Evolutionary conservation across 2,113 vertebrate species (phyloP).

Genomic region (Axis porcinus): DNA sequence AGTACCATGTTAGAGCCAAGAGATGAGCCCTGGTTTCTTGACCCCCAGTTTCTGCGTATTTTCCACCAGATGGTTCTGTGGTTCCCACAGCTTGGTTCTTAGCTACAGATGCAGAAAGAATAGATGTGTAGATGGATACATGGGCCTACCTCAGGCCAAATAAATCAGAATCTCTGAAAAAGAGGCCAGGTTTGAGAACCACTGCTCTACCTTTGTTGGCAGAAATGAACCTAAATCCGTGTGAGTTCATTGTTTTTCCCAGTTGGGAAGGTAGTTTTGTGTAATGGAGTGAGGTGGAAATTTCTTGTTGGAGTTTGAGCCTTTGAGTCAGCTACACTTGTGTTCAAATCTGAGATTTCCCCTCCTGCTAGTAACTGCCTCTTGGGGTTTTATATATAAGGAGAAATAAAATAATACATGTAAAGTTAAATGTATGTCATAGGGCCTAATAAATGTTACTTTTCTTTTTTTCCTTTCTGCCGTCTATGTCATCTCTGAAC

Average conservation of each 20-base stretch:
- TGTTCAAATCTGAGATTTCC: constrained; percentile 1
- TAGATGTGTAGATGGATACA: not conserved
- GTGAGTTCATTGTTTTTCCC: not conserved
- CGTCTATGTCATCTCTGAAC: not conserved
- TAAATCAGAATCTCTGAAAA: not conserved
- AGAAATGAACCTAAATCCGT: not conserved
- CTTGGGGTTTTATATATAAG: not conserved
- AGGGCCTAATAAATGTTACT: not conserved
- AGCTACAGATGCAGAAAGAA: not conserved
- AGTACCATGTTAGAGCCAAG: not conserved
- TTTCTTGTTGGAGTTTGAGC: not conserved
- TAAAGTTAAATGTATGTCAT: not conserved
- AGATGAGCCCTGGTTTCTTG: not conserved
- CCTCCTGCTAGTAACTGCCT: not conserved
- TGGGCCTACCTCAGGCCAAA: not conserved
- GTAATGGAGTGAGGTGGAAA: not conserved
- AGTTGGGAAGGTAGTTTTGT: not conserved
- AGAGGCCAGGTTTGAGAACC: not conserved
- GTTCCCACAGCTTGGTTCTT: not conserved
- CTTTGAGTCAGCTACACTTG: constrained; percentile 11
- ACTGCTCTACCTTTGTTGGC: not conserved
- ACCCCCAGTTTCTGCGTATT: not conserved
- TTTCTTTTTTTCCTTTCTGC: not conserved
- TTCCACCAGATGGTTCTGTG: constrained; percentile 4
- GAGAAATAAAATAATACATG: not conserved